These are phyloP conservation scores for Hirtodrosophila trivittata DNA, from an alignment of 2,888 invertebrate species.

Conservation along the genomic window DNA sequence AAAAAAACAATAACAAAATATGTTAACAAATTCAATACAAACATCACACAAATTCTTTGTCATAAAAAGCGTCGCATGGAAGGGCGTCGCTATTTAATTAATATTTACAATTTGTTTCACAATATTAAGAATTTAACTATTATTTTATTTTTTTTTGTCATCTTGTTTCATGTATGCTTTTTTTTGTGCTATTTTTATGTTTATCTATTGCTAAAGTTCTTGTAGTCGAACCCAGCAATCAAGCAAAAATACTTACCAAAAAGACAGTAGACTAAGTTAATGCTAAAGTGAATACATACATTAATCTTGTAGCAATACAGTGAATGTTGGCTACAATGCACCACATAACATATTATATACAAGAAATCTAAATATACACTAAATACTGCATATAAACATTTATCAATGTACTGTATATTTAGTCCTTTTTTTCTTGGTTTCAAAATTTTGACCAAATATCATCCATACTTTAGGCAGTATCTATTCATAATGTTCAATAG, in stretches of 20 bases:
- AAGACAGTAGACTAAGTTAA: constrained; percentile 73
- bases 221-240: constrained; percentile 52
- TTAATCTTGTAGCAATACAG: too few species aligned
- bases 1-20: neutral
- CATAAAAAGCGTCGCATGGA: constrained; percentile 12
- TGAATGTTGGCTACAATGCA: constrained; percentile 17
- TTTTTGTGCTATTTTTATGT: constrained; percentile 39
- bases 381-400: too few species aligned
- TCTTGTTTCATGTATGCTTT: constrained; percentile 7
- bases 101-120: constrained; percentile 3
- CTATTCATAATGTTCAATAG: constrained; percentile 42
- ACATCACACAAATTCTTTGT: constrained; percentile 35
- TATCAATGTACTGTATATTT: neutral
- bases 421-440: constrained; percentile 17
- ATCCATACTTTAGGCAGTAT: constrained; percentile 46
- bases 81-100: constrained; percentile 19
- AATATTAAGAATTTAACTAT: constrained; percentile 3
- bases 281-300: constrained; percentile 21
- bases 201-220: constrained; percentile 59
- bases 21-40: neutral
- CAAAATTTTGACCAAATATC: constrained; percentile 26
- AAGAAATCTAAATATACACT: neutral
- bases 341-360: constrained; percentile 6
- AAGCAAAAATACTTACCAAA: constrained; percentile 73
- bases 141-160: constrained; percentile 7